Evolutionary conservation across 2,797 vertebrate genomes (phyloP).

Genomic region (Sandelia bainsii): DNA sequence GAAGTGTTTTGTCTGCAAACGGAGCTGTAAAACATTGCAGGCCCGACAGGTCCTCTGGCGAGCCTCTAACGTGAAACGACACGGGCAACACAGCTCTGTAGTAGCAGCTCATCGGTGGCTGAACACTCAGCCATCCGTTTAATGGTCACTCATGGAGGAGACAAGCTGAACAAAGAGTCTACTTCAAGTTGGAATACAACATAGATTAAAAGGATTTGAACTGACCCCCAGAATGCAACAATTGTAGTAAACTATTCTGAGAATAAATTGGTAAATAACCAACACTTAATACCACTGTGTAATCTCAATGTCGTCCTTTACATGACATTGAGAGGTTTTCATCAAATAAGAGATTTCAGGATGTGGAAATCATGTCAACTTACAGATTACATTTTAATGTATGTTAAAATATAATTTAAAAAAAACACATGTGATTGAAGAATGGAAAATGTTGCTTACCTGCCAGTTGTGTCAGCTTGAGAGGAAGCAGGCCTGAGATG

Average conservation of each 20-base stretch:
- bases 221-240: conserved; percentile 13
- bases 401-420: conserved; percentile 45
- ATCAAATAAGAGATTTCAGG: conserved; percentile 57
- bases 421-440: conserved; percentile 35
- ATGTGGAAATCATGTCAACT: conserved; percentile 64
- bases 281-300: conserved; percentile 41
- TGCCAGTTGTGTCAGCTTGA: conserved; percentile 78
- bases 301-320: conserved; percentile 59
- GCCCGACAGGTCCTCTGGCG: conserved; percentile 76
- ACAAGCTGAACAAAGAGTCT: conserved; percentile 46
- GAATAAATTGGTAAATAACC: conserved; percentile 58
- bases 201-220: conserved; percentile 24
- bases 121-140: conserved; percentile 65
- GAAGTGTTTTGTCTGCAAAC: conserved; percentile 85
- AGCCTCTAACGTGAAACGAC: conserved; percentile 64
- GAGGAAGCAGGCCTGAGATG: conserved; percentile 78
- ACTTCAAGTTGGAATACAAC: conserved; percentile 18
- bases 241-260: conserved; percentile 27
- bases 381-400: conserved; percentile 69
- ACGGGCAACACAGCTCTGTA: conserved; percentile 43
- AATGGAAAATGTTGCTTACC: conserved; percentile 76
- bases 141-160: conserved; percentile 68
- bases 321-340: conserved; percentile 57
- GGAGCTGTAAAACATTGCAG: conserved; percentile 80
- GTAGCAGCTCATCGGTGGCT: conserved; percentile 52